Evolutionary conservation across 2,888 invertebrate species (phyloP), one percentile per base, ranked within the genome.

Genomic region (Epinotia demarniana): DNA sequence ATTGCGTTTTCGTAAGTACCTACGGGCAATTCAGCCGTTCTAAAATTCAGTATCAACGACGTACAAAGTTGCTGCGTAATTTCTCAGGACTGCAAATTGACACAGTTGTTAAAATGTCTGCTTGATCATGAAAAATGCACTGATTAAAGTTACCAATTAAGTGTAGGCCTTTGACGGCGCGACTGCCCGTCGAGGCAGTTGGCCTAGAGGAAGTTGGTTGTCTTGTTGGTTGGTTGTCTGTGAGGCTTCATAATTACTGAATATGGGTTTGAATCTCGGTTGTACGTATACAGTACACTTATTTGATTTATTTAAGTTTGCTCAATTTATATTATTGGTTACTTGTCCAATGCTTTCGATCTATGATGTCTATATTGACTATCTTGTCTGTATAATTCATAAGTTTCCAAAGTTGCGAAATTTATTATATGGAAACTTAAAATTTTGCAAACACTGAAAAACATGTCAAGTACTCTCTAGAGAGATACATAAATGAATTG

Each of bases 1-100:
- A 53, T 53, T 61, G 46, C 19, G 62, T 62, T 69, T 64, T 19
- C 57, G n/a, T 62, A 57, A 62, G n/a, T 23, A 23, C 23, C 23
- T 2, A 27, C 46, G 27, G 33, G 57, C 46, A 49, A 55, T 57
- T 53, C 49, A 13, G 33, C 9, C 27, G 39, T 27, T 63, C 23
- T 53, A 53, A 53, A 49, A 53, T 53, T 16, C 6, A n/a, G 53
- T n/a, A 53, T n/a, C 4, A n/a, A 53, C 53, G 53, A n/a, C 2
- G 1, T 53, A 53, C n/a, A 53, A 53, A 53, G 53, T 53, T 53
- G 53, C 13, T 49, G 5, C 49, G 53, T n/a, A n/a, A n/a, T 53
- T n/a, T 13, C n/a, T 53, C 53, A n/a, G n/a, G 53, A n/a, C n/a
- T 53, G 16, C 53, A 53, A n/a, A 53, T 53, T n/a, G 53, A 53